Evolutionary conservation across 1,140 invertebrate species (phyloP).

Genomic region (Solenopsis fugax): DNA sequence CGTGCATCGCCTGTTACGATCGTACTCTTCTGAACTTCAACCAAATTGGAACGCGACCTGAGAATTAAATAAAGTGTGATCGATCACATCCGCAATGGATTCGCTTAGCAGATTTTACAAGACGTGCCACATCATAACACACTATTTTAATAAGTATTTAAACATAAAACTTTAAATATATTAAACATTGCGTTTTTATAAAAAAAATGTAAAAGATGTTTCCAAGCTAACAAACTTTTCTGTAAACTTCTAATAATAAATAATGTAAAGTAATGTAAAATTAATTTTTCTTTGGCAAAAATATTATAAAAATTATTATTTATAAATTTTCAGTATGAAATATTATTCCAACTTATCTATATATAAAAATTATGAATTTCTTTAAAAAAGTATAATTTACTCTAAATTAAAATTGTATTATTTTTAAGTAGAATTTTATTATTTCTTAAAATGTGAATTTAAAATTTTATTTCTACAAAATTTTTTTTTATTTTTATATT

Average conservation of each 20-base stretch:
- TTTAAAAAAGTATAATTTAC: conserved; percentile 5
- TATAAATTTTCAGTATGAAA: not conserved
- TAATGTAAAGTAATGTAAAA: not conserved
- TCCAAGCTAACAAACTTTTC: not conserved
- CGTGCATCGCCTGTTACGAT: conserved; percentile 23
- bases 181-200: not conserved
- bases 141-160: conserved; percentile 25
- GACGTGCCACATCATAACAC: conserved; percentile 6
- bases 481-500: not conserved
- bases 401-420: not conserved
- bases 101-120: conserved; percentile 26
- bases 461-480: not conserved
- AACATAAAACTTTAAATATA: conserved; percentile 17
- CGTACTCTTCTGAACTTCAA: conserved; percentile 34
- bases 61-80: conserved; percentile 66
- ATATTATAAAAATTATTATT: conserved; percentile 16
- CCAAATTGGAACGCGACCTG: conserved; percentile 58
- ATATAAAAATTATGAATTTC: conserved; percentile 1
- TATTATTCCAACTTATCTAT: not conserved
- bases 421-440: conserved; percentile 6
- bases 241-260: not conserved
- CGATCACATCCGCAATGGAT: conserved; percentile 45
- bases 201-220: not conserved
- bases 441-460: not conserved
- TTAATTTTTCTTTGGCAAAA: not conserved